A percentile compares a stretch with the other conserved stretches of the same genome.
Evolutionary conservation across 2,113 vertebrate genomes (phyloP).

Genomic region (Ciconia stormi): DNA sequence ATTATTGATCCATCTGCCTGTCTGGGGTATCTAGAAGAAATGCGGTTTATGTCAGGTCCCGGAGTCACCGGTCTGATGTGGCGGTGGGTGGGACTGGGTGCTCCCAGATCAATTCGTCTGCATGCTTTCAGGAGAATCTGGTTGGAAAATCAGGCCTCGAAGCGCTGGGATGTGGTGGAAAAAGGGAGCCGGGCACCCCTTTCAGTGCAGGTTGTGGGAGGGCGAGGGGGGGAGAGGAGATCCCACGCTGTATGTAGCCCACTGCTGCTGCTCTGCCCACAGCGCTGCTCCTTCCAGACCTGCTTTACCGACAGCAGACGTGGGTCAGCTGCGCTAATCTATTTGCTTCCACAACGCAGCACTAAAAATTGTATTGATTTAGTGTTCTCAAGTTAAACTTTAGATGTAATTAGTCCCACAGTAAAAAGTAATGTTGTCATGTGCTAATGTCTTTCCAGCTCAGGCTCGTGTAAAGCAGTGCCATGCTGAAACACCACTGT

Average conservation of each 20-base stretch:
- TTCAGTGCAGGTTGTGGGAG: neutral
- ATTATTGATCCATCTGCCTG: neutral
- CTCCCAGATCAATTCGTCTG: neutral
- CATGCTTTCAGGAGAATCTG: neutral
- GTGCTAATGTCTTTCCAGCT: neutral
- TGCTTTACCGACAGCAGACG: neutral
- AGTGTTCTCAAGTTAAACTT: conserved; percentile 58
- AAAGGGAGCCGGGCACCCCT: neutral
- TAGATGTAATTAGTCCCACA: conserved; percentile 23
- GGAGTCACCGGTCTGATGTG: neutral
- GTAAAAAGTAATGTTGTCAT: conserved; percentile 59
- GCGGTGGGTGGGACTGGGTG: neutral
- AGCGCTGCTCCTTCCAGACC: neutral
- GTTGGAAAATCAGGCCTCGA: neutral
- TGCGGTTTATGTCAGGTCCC: neutral
- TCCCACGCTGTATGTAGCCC: rapidly evolving
- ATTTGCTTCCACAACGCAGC: conserved; percentile 21
- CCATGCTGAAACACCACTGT: neutral
- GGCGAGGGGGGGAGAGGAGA: neutral
- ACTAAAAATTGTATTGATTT: conserved; percentile 60
- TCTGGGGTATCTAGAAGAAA: neutral
- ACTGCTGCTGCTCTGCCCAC: neutral
- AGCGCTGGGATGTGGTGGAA: neutral
- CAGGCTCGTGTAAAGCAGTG: neutral
- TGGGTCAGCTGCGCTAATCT: neutral